Conservation (phyloP, 2,797 vertebrate species). For the Chaetodon trifasciatus region DNA sequence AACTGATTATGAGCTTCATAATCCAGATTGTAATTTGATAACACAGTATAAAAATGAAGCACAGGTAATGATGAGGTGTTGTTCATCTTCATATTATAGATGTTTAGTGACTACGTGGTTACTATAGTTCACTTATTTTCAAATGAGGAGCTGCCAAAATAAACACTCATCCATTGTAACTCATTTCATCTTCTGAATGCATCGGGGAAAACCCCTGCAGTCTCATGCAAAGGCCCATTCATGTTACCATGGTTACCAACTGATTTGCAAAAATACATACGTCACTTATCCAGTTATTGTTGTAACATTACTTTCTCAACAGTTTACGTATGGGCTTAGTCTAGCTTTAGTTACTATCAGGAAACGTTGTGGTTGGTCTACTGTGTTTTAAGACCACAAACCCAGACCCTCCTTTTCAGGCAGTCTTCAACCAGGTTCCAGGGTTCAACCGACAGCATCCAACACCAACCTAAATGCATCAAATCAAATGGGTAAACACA, state of each 20-base stretch:
- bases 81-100: not conserved
- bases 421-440: not conserved
- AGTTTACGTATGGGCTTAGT: not conserved
- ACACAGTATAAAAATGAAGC: not conserved
- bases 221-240: not conserved
- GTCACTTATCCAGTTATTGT: not conserved
- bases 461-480: not conserved
- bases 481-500: not conserved
- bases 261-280: not conserved
- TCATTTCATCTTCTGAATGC: not conserved
- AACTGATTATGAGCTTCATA: not conserved
- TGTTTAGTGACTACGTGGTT: not conserved
- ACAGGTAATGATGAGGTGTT: not conserved
- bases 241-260: not conserved
- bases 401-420: not conserved
- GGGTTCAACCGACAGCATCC: not conserved
- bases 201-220: not conserved
- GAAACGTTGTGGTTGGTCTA: not conserved
- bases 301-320: not conserved
- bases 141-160: not conserved
- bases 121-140: not conserved
- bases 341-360: not conserved
- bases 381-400: not conserved
- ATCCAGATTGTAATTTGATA: not conserved
- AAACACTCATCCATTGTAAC: not conserved